Base-by-base conservation (phyloP, 1,140 invertebrate species). In the Diabrotica undecimpunctata region DNA sequence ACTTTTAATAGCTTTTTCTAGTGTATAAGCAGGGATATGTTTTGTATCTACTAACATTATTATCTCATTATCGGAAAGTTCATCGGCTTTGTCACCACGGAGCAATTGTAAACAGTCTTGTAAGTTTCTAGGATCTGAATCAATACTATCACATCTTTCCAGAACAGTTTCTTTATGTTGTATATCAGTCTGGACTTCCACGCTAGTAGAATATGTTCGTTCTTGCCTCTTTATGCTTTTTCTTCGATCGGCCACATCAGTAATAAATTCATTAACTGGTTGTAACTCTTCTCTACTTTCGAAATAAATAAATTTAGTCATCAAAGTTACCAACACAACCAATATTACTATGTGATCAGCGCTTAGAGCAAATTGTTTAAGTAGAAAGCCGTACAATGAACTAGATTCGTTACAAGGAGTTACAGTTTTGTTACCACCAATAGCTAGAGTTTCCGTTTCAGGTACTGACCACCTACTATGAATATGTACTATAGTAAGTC, bases 281-380 rank as follows among this genome's bases (percentile, higher is more conserved):
- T 13, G 14, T 8, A 8, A 12, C 8, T 54, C 53, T 50, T 86
- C 83, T 13, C 87, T 87, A 68, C 92, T 88, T 77, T 94, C 93
- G 77, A 95, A 96, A 80, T 95, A 93, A 56, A 95, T 87, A 76
- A 95, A 95, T 77, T 96, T 96, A 4, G 96, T 83, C 12, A 90
- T 88, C 11, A 97, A 79, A 0, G 92, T 90, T 35, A 91, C 82
- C 0, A 95, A 80, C 5, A 97, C 79, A 13, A 93, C 92, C 3
- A 95, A 80, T 70, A 96, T 93, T 0, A 97, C 90, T 35, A 95
- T 88, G 73, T 95, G 93, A 75, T 97, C 94, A 11, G 91, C 87
- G 73, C 91, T 91, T 38, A 92, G 84, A 6, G 89, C 88, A 50
- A 73, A 75, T 71, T 74, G 80, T 74, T 75, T 80, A 73, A 81